Evolutionary conservation across 2,888 invertebrate species (phyloP).

Genomic region (Cenopis cana): DNA sequence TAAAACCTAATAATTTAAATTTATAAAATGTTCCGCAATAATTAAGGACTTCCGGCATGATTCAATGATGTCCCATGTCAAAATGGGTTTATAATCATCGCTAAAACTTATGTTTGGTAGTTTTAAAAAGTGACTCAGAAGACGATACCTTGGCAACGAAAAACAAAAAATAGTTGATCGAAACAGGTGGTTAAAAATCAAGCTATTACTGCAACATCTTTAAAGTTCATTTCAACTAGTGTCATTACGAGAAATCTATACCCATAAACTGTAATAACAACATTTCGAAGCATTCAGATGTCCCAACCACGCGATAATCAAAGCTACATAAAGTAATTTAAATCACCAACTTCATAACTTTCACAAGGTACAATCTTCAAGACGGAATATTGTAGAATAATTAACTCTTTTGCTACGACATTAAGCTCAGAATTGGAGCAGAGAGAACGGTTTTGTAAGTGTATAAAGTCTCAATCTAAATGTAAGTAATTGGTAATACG

Average conservation of each 20-base stretch:
- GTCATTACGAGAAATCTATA: slow-evolving; percentile 17
- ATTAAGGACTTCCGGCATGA: no score
- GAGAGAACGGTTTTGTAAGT: background rate
- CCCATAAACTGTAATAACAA: slow-evolving; percentile 28
- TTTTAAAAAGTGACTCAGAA: no score
- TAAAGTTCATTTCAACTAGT: background rate
- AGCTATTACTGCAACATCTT: background rate
- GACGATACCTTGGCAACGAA: no score
- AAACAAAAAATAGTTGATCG: no score
- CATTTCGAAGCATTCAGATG: slow-evolving; percentile 21
- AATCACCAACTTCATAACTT: slow-evolving; percentile 16
- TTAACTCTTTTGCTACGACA: background rate
- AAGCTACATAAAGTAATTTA: slow-evolving; percentile 11
- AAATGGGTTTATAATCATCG: no score
- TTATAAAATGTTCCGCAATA: no score
- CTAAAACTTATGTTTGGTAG: no score
- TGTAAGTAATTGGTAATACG: slow-evolving; percentile 17
- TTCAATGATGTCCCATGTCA: no score
- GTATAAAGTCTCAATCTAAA: background rate
- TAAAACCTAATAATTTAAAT: no score
- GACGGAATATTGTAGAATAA: background rate
- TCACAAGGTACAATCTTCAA: slow-evolving; percentile 14
- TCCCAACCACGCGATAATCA: slow-evolving; percentile 8
- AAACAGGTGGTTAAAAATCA: background rate
- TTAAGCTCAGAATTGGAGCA: background rate